phyloP scores from a whole-genome alignment of 2,888 invertebrate species.

The Neoitamus cyanurus region DNA sequence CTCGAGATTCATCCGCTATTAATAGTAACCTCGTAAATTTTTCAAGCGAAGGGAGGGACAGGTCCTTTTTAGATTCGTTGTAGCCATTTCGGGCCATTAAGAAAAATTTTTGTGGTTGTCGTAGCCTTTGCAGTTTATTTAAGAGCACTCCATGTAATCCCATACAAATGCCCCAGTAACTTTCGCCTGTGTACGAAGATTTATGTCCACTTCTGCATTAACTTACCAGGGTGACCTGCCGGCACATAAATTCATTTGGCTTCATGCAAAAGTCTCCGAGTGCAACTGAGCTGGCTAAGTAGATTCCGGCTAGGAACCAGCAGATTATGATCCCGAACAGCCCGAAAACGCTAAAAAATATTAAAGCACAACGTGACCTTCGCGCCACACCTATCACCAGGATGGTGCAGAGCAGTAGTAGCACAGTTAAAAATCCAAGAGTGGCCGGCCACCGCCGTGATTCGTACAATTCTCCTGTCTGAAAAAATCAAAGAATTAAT shows the following conservation, averaged over 20 bases:
- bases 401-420: constrained; percentile 64
- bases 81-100: background rate
- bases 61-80: background rate
- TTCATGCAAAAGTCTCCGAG: constrained; percentile 87
- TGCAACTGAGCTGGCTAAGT: constrained; percentile 86
- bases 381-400: constrained; percentile 66
- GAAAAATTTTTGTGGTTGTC: background rate
- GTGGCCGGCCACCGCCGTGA: constrained; percentile 67
- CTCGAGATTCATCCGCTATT: constrained; percentile 16
- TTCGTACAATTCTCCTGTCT: constrained; percentile 65
- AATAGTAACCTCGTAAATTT: constrained; percentile 31
- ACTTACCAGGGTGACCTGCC: constrained; percentile 66
- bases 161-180: background rate
- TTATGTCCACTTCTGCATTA: constrained; percentile 19
- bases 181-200: background rate
- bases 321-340: constrained; percentile 71
- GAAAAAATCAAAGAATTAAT: constrained; percentile 38
- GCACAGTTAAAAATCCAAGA: constrained; percentile 63
- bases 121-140: background rate
- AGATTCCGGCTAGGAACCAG: constrained; percentile 88
- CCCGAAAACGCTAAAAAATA: constrained; percentile 89
- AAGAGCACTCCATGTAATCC: background rate
- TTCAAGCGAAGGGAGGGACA: background rate
- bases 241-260: constrained; percentile 73
- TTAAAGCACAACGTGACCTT: constrained; percentile 83